phyloP scores from a whole-genome alignment of 1,140 invertebrate species.

The Eurosta solidaginis region DNA sequence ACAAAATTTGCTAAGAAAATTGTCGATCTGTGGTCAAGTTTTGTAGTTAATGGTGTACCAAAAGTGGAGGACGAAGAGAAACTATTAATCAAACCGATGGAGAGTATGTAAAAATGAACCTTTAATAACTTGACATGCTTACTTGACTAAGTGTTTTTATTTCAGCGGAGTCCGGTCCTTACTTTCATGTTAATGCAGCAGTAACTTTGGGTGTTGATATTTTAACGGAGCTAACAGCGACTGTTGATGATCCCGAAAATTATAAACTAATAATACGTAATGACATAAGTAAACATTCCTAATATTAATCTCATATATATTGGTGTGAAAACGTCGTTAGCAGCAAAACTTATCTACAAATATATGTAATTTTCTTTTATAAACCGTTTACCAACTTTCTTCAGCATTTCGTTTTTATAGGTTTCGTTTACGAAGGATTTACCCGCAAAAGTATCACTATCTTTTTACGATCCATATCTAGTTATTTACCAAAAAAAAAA shows the following conservation, averaged over 20 bases:
- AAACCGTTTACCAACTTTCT: too few relatives aligned
- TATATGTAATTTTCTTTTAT: too few relatives aligned
- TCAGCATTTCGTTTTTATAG: too few relatives aligned
- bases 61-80: background rate
- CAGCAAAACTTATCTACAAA: too few relatives aligned
- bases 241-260: slow-evolving; percentile 52
- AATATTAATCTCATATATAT: too few relatives aligned
- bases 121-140: background rate
- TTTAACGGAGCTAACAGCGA: slow-evolving; percentile 43
- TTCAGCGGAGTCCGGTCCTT: slow-evolving; percentile 44
- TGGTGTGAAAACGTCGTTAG: too few relatives aligned
- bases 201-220: slow-evolving; percentile 39
- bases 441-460: too few relatives aligned
- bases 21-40: slow-evolving; percentile 58
- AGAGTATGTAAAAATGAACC: slow-evolving; percentile 31
- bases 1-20: slow-evolving; percentile 52
- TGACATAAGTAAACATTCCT: too few relatives aligned
- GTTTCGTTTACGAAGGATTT: too few relatives aligned
- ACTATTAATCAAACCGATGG: slow-evolving; percentile 16
- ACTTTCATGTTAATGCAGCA: slow-evolving; percentile 44
- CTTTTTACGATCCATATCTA: too few relatives aligned
- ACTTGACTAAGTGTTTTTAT: background rate
- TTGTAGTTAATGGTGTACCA: slow-evolving; percentile 51
- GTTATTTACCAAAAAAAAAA: too few relatives aligned
- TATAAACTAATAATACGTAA: slow-evolving; percentile 38